Percentiles rank a stretch among this genome's conserved stretches.
Conservation (phyloP, 1,140 invertebrate genomes). For the Saccostrea glomerata region DNA sequence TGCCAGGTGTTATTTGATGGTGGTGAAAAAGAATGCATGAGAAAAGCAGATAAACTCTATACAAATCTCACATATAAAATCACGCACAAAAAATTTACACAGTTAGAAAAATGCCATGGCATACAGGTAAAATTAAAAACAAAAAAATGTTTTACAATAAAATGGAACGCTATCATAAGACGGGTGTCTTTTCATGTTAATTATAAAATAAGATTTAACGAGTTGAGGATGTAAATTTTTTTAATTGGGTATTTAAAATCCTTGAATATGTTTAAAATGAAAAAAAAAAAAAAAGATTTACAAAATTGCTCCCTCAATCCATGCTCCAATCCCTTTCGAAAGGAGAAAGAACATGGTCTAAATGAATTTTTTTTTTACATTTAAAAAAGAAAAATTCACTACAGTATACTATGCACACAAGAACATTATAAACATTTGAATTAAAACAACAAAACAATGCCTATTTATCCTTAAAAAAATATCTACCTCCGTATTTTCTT, state of each 20-base stretch:
- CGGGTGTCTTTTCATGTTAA: not conserved
- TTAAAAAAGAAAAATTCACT: too few relatives aligned
- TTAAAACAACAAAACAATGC: not conserved
- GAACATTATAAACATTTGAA: not conserved
- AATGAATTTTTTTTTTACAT: too few relatives aligned
- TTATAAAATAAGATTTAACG: not conserved
- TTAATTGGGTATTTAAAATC: not conserved
- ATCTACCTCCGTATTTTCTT: too few relatives aligned
- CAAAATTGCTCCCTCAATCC: not conserved
- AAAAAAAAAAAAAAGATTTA: too few relatives aligned
- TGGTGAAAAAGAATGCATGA: conserved; percentile 2
- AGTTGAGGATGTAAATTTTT: not conserved
- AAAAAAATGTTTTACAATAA: not conserved
- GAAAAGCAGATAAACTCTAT: not conserved
- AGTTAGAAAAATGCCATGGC: not conserved
- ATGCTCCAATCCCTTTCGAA: not conserved
- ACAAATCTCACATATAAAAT: not conserved
- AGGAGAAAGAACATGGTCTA: not conserved
- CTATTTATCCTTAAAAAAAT: not conserved
- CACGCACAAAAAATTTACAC: not conserved
- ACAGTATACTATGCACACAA: too few relatives aligned
- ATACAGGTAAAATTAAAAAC: not conserved
- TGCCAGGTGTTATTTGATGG: not conserved
- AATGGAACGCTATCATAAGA: not conserved
- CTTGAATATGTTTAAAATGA: not conserved